Evolutionary conservation across 1,140 invertebrate species (phyloP), one percentile per base, ranked within the genome.

Genomic region (Arion vulgaris): DNA sequence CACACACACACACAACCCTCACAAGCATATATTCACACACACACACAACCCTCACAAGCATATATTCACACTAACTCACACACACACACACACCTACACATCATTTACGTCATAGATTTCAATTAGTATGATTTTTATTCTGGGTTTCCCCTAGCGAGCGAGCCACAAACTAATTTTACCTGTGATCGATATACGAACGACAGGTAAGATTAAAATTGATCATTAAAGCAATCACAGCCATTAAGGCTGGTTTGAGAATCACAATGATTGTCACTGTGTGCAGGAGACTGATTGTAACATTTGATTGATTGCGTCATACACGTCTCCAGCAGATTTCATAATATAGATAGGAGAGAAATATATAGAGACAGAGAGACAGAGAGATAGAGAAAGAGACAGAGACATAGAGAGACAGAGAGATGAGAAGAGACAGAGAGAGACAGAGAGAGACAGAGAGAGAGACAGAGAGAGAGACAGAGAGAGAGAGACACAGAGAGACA

Each of bases 251-350:
- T 15, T 19, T 15, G 9, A 45, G n/a, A 74, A 49, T 74, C 38
- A 49, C 13, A 74, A 74, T 74, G 72, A 28, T 71, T 71, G 38
- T 71, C 4, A n/a, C 57, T 36, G 32, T 71, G 34, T 36, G n/a
- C 38, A 28, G 41, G 38, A 4, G 72, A 36, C 38, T 74, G 72
- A 74, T 74, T 74, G 72, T 39, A 15, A 49, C 38, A 49, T 5
- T 49, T 74, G 72, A 74, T 74, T 74, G 72, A 74, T 74, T 74
- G 41, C 9, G 34, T 74, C 34, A 74, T 49, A 74, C 72, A 13
- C 9, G 41, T 39, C 39, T 17, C 15, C 39, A 39, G 38, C 57
- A 62, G 57, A 23, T 62, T 62, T 23, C 26, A n/a, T 49, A 49
- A 19, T 11, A 11, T 9, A 19, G 19, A 11, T 9, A 19, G 45